Evolutionary conservation across 2,797 vertebrate species (phyloP).

Genomic region (Synanceia verrucosa): DNA sequence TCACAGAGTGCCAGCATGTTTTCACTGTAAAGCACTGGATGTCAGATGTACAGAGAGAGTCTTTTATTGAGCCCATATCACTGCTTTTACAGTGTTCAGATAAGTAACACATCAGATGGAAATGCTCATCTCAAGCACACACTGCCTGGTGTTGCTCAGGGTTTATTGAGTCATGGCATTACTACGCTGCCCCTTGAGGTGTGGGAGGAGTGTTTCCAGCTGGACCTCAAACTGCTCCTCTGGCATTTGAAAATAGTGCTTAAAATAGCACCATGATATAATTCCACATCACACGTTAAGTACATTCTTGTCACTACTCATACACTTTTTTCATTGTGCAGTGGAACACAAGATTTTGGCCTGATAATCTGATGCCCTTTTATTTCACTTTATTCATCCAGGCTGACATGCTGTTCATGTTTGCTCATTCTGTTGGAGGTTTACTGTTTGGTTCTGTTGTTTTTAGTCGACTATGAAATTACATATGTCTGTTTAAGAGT

Average conservation of each 20-base stretch:
- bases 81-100: not conserved
- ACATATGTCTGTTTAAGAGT: not conserved
- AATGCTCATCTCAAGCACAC: conserved; percentile 6
- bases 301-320: not conserved
- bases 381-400: not conserved
- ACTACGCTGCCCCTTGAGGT: conserved; percentile 10
- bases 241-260: conserved; percentile 45
- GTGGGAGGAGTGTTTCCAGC: conserved; percentile 14
- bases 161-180: conserved; percentile 40
- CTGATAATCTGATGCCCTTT: not conserved
- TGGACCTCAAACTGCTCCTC: conserved; percentile 6
- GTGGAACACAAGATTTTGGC: not conserved
- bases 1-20: not conserved
- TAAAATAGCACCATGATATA: not conserved
- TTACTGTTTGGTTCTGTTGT: not conserved
- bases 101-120: conserved; percentile 29
- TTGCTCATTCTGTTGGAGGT: not conserved
- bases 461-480: not conserved
- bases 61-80: not conserved
- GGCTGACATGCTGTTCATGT: not conserved
- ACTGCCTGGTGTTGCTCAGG: conserved; percentile 1
- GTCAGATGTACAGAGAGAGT: not conserved
- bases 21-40: not conserved
- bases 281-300: not conserved
- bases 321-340: not conserved